Base-by-base conservation (phyloP, 2,113 vertebrate species). In the Hippocampus zosterae region DNA sequence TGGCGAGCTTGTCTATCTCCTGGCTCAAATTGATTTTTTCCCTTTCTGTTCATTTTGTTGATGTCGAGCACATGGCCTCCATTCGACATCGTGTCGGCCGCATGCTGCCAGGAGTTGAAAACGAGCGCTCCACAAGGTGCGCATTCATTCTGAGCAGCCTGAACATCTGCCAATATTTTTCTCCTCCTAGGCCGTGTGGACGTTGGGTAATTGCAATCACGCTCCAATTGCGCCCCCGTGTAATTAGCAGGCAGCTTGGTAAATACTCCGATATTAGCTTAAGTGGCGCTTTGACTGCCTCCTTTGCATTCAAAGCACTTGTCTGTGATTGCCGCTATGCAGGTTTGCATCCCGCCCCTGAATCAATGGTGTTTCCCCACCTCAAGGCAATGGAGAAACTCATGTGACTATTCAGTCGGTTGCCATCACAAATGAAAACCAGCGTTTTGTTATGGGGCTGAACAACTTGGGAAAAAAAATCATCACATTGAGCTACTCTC, bases 161-260 rank as follows among this genome's bases (percentile, higher is more conserved):
- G 75, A 77, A 86, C 89, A 88, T 89, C 87, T 87, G 85, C 81
- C 85, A 85, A 81, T 81, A 82, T 82, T 89, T 88, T 29, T 21
- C 18, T 21, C 57, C 27, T 6, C 27, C 46, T 29, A 75, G 68
- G 80, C 79, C 18, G 81, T 82, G 74, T 83, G 86, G 84, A 85
- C 76, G 33, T 74, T 77, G 15, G 81, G 77, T 85, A 88, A 88
- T 89, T 85, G 85, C 88, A 87, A 89, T 89, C 84, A 85, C 81
- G 76, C 75, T 74, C 72, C 16, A 82, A 84, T 85, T 85, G 84
- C 77, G 65, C 61, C 83, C 78, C 80, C 75, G 83, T 83, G 84
- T 79, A 82, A 89, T 90, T 87, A 84, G 79, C 57, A 78, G 70
- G 16, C 79, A 80, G 72, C 85, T 87, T 68, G 73, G 76, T 86